A percentile compares a stretch with the other conserved stretches of the same genome.
Conservation (phyloP, 2,113 vertebrate genomes). For the Hyperopisus bebe region DNA sequence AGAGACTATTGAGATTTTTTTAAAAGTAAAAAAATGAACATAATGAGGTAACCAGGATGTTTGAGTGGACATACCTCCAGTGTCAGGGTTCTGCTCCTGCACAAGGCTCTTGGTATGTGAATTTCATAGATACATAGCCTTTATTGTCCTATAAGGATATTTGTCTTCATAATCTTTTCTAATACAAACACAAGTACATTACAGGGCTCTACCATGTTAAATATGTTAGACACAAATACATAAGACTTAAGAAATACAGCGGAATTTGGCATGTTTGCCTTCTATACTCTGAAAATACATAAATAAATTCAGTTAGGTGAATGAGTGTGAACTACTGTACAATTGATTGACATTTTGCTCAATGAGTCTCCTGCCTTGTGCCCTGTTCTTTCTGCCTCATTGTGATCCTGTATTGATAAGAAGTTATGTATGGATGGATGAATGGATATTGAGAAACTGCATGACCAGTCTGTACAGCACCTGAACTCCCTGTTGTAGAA, state of each 20-base stretch:
- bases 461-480: not conserved
- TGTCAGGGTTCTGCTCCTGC: no score
- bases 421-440: not conserved
- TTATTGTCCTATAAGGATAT: no score
- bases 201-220: no score
- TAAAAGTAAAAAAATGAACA: not conserved
- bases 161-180: no score
- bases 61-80: no score
- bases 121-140: no score
- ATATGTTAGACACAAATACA: no score
- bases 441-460: not conserved
- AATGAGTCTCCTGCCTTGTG: not conserved
- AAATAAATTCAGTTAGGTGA: not conserved
- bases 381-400: not conserved
- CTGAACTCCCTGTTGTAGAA: not conserved
- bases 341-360: not conserved
- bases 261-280: no score
- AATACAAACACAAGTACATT: no score
- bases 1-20: not conserved
- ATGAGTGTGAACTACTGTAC: not conserved
- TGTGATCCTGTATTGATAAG: not conserved
- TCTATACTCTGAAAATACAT: no score
- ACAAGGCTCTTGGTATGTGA: no score
- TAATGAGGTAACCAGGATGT: not conserved
- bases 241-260: no score